Evolutionary conservation across 2,113 vertebrate species (phyloP).

Genomic region (Ammodytes marinus): DNA sequence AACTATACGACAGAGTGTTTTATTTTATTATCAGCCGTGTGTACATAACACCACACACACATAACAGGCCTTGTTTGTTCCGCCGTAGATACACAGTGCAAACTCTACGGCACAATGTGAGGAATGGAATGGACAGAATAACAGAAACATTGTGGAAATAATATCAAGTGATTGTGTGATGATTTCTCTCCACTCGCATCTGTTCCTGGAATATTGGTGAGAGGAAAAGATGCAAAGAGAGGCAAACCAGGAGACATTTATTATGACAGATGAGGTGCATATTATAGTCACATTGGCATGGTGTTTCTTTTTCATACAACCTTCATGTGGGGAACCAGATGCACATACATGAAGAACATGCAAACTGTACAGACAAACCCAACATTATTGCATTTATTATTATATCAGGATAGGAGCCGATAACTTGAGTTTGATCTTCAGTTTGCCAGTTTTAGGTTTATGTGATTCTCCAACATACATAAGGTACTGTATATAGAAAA

Average conservation of each 20-base stretch:
- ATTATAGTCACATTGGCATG: neutral
- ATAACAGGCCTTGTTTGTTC: slow-evolving; percentile 32
- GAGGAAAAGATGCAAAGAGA: neutral
- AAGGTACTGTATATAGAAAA: neutral
- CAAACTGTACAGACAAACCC: neutral
- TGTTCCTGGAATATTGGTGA: neutral
- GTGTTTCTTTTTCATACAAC: neutral
- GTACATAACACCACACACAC: slow-evolving; percentile 26
- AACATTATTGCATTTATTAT: no score
- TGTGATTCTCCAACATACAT: no score
- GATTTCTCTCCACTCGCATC: neutral
- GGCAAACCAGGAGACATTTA: neutral
- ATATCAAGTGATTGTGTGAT: neutral
- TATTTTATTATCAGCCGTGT: slow-evolving; percentile 49
- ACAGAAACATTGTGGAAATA: neutral
- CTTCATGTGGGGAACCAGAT: neutral
- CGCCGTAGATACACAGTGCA: slow-evolving; percentile 5
- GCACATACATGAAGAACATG: neutral
- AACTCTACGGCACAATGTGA: neutral
- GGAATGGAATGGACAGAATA: slow-evolving; percentile 12
- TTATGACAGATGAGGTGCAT: neutral
- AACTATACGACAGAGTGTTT: slow-evolving; percentile 44
- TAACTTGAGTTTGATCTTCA: no score
- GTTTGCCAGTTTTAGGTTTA: no score
- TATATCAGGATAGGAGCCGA: no score